These are phyloP conservation scores for Orthosia incerta DNA, from an alignment of 2,888 invertebrate genomes.

Conservation along the genomic window DNA sequence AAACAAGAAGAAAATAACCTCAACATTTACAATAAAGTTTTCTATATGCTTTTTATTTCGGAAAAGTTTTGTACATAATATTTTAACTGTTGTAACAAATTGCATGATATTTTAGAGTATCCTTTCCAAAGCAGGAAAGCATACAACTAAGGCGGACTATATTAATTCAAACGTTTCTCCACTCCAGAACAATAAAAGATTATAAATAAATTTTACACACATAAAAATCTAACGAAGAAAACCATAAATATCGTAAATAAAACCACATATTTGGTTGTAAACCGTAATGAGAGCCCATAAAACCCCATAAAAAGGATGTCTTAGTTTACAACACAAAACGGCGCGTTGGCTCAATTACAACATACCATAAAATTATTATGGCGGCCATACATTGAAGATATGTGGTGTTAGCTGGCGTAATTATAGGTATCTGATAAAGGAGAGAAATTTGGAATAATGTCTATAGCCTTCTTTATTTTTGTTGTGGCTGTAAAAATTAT, in stretches of 20 bases:
- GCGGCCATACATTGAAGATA: slow-evolving; percentile 37
- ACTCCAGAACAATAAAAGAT: background rate
- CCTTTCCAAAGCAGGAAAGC: no score
- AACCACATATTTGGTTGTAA: slow-evolving; percentile 28
- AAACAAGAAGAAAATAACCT: no score
- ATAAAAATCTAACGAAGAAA: slow-evolving; percentile 40
- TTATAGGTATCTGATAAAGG: slow-evolving; percentile 38
- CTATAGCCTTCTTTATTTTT: no score
- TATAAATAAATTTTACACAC: background rate
- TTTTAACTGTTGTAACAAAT: no score
- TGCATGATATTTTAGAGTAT: no score
- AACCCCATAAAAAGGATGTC: slow-evolving; percentile 46
- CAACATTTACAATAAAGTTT: no score
- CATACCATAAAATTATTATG: slow-evolving; percentile 54
- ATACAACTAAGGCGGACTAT: no score
- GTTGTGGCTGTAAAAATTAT: background rate
- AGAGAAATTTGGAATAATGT: slow-evolving; percentile 28
- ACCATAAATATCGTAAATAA: slow-evolving; percentile 33
- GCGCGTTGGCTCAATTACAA: slow-evolving; percentile 50
- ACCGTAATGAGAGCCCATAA: slow-evolving; percentile 49
- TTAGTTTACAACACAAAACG: slow-evolving; percentile 39
- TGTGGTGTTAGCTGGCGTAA: slow-evolving; percentile 34
- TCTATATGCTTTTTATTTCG: no score
- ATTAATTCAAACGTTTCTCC: no score
- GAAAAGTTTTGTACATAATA: no score